Evolutionary conservation across 2,113 vertebrate genomes (phyloP), one percentile per base, ranked within the genome.

Genomic region (Phaethornis superciliosus): DNA sequence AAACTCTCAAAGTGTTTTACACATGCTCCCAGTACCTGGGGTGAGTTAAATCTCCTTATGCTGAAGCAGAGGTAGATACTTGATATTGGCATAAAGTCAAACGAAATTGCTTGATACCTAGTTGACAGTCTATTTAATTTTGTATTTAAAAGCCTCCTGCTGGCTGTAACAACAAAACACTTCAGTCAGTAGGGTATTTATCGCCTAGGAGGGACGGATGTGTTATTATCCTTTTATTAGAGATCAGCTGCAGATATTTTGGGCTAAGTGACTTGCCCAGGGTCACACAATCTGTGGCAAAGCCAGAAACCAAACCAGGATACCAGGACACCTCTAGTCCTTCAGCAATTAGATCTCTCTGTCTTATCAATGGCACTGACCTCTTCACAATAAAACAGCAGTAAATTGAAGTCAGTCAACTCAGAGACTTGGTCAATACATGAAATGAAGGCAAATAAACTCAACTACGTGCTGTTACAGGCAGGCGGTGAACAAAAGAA

Each of bases 201-300:
- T 84, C 86, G 75, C 49, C 62, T 81, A 46, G 22, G 79, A 82
- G 54, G 65, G 37, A 75, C 32, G 92, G 60, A 51, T 60, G 33
- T 82, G 27, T 70, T 91, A 81, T 92, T 92, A 90, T 54, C 54
- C 54, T 78, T 81, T 84, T 84, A 78, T 65, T 86, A 93, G 88
- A 90, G 80, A 94, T 65, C 4, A 10, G 24, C 60, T 75, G n/a
- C 30, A 71, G 80, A 95, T 56, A 81, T 90, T 81, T 75, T 0
- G 0, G 42, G 60, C 62, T 90, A 70, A 93, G 64, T 77, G 68
- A 78, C 47, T 86, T 90, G 91, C 80, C 62, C 56, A 92, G 83
- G 72, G 85, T 95, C 80, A 92, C 79, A 72, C 37, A 77, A 52
- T 91, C 52, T 68, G 49, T 81, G 65, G 17, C 49, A 69, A 46